These are phyloP conservation scores for Electrona antarctica DNA, from an alignment of 2,113 vertebrate genomes.

Conservation along the genomic window DNA sequence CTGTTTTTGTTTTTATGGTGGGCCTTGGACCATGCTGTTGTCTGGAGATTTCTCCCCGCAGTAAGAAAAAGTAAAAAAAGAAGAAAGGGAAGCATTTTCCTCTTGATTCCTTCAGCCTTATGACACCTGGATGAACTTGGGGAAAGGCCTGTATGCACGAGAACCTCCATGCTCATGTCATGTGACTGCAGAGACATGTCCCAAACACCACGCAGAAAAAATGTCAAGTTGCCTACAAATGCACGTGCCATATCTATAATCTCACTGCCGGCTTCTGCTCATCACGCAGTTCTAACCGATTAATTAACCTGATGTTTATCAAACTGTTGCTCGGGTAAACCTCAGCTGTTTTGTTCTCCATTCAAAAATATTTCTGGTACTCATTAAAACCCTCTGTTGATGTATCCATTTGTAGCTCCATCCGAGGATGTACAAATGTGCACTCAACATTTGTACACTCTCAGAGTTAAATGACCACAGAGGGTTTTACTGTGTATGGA, in stretches of 20 bases:
- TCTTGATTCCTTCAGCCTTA: constrained; percentile 29
- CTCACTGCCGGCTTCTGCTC: not conserved
- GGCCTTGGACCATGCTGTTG: constrained; percentile 33
- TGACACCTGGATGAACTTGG: constrained; percentile 52
- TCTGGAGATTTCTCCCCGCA: constrained; percentile 57
- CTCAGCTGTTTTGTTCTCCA: constrained; percentile 24
- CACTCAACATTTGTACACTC: too few species aligned
- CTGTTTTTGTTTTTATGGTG: constrained; percentile 3
- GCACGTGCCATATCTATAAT: constrained; percentile 8
- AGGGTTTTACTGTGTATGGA: constrained; percentile 22
- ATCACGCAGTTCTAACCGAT: constrained; percentile 26
- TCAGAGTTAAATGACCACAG: not conserved
- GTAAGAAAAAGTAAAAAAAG: constrained; percentile 40
- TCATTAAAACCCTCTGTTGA: too few species aligned
- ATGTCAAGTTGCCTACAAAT: constrained; percentile 12
- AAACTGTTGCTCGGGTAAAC: constrained; percentile 18
- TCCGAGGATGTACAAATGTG: too few species aligned
- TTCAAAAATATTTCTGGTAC: too few species aligned
- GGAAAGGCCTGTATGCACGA: constrained; percentile 64
- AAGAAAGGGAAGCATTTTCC: constrained; percentile 40
- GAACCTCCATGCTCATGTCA: not conserved
- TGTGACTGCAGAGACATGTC: not conserved
- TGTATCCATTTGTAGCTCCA: too few species aligned
- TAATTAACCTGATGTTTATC: not conserved
- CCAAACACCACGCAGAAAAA: constrained; percentile 20